These are phyloP conservation scores for Drosophila paramelanica DNA, from an alignment of 2,888 invertebrate species.

Conservation along the genomic window DNA sequence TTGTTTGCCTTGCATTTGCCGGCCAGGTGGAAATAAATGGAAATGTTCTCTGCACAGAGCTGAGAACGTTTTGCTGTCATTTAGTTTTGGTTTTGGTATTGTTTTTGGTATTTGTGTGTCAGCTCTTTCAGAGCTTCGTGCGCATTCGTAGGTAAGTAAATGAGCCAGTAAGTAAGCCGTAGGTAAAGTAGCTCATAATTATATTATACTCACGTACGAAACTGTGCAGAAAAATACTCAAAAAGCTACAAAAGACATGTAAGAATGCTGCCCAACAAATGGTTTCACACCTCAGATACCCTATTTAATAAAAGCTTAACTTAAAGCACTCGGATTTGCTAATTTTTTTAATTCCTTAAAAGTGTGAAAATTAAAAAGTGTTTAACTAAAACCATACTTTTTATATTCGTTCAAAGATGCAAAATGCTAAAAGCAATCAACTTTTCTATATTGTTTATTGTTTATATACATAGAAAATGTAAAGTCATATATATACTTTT, in stretches of 20 bases:
- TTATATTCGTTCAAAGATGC: not conserved
- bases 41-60: conserved; percentile 5
- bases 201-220: conserved; percentile 77
- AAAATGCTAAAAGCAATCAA: no score
- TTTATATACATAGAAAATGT: no score
- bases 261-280: conserved; percentile 7
- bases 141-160: conserved; percentile 39
- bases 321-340: not conserved
- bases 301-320: conserved; percentile 4
- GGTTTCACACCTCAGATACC: conserved; percentile 24
- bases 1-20: conserved; percentile 45
- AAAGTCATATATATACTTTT: no score
- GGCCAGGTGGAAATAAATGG: not conserved
- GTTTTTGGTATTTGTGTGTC: conserved; percentile 42
- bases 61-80: conserved; percentile 45
- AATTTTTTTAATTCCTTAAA: no score
- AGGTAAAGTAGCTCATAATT: conserved; percentile 76
- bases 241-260: conserved; percentile 43
- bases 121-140: conserved; percentile 47
- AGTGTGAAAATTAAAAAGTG: no score
- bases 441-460: no score
- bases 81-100: conserved; percentile 36
- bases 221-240: conserved; percentile 68
- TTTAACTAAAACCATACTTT: no score
- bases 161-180: conserved; percentile 66